Percentiles rank a stretch among this genome's conserved stretches.
Evolutionary conservation across 2,797 vertebrate species (phyloP).

Genomic region (Eulemur albifrons): DNA sequence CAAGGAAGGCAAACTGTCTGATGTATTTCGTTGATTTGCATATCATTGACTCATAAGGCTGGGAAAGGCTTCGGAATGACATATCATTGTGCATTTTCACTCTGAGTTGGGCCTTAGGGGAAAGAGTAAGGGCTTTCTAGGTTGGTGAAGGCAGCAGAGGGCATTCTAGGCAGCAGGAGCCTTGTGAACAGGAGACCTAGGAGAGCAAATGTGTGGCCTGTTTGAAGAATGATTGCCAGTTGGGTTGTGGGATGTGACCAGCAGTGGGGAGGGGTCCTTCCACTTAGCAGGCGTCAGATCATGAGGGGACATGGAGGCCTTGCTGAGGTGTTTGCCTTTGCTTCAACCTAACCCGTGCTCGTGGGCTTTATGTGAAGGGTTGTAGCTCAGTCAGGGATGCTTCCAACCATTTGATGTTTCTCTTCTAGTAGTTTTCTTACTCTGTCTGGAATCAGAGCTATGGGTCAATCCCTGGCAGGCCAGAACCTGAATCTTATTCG

Average conservation of each 20-base stretch:
- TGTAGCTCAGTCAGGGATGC: neutral
- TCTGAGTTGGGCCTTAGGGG: neutral
- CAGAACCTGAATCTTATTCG: neutral
- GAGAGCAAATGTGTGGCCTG: neutral
- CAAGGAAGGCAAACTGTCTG: neutral
- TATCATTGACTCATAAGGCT: neutral
- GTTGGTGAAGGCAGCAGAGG: neutral
- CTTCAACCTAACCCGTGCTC: neutral
- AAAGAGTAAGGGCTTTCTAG: neutral
- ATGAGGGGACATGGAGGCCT: neutral
- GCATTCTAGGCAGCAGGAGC: neutral
- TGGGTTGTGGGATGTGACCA: too few relatives aligned
- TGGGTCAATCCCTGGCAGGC: neutral
- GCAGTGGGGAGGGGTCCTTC: neutral
- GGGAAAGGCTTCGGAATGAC: neutral
- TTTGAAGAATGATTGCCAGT: neutral
- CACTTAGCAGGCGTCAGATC: neutral
- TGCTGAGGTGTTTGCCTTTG: neutral
- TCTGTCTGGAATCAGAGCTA: neutral
- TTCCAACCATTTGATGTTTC: neutral
- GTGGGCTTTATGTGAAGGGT: neutral
- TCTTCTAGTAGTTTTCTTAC: neutral
- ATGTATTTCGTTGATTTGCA: neutral
- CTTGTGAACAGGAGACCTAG: neutral
- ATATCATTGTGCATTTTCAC: neutral